A percentile compares a stretch with the other conserved stretches of the same genome.
These are phyloP conservation scores for Zonotrichia leucophrys DNA, from an alignment of 2,113 vertebrate genomes.

Conservation along the genomic window DNA sequence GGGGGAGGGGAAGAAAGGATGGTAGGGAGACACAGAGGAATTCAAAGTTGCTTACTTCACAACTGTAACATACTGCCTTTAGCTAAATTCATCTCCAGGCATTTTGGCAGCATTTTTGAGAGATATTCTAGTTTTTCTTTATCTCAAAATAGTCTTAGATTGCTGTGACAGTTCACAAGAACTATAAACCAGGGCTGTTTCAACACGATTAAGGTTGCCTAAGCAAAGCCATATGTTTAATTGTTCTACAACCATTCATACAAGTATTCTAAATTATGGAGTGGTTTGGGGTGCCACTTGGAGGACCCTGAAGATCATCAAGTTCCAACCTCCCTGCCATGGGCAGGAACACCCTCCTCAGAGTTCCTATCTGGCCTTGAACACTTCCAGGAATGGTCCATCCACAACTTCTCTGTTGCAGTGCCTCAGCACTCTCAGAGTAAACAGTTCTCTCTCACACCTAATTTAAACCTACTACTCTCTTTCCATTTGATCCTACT, in stretches of 20 bases:
- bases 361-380: not conserved
- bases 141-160: not conserved
- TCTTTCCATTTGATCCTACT: not conserved
- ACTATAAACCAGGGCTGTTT: not conserved
- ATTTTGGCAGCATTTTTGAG: not conserved
- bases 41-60: not conserved
- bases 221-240: not conserved
- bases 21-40: not conserved
- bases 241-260: not conserved
- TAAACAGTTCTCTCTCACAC: not conserved
- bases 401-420: not conserved
- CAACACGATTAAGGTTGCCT: not conserved
- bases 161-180: not conserved
- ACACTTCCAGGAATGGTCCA: not conserved
- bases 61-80: not conserved
- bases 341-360: not conserved
- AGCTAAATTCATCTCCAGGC: not conserved
- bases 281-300: not conserved
- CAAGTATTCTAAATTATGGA: not conserved
- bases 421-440: not conserved
- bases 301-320: not conserved
- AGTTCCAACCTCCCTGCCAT: not conserved
- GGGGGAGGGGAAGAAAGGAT: fast-evolving
- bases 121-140: not conserved
- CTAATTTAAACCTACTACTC: not conserved